Base-by-base conservation (phyloP, 2,113 vertebrate genomes). In the Nicator chloris region DNA sequence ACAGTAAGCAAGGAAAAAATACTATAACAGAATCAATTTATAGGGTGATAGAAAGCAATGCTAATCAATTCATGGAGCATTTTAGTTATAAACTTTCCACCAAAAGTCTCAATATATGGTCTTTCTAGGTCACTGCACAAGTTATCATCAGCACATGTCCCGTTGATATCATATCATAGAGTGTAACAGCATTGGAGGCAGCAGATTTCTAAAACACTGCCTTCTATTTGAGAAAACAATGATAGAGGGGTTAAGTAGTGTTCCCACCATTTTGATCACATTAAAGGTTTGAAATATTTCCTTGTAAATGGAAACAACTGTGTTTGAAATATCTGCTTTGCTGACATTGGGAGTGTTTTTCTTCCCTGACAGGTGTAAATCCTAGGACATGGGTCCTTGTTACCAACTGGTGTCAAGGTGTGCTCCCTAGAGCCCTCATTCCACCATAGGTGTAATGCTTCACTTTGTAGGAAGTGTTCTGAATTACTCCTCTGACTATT, bases 261-360 rank as follows among this genome's bases (percentile, higher is more conserved):
- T 28, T 39, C 39, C 23, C 53, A 65, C 81, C 4, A 88, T 82
- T 85, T 86, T 94, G 47, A 84, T 95, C 49, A 85, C 53, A 59
- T 68, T 93, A 83, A 72, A 66, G 7, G 8, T 86, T 59, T 86
- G 88, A 87, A 96, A 95, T 94, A 96, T 73, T 96, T 97, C 83
- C 33, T 35, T 92, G 84, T 83, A 81, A 91, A 83, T 85, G 33
- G 83, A 84, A 95, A 45, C 35, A 93, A 65, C 11, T 44, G 24
- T 90, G 80, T 65, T 92, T 93, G 82, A 91, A 88, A 95, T 92
- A 71, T 37, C 42, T 92, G 8, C 28, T 90, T 97, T 97, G 65
- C 80, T 95, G 89, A 91, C 70, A 57, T 4, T 37, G 11, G 42
- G 78, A 31, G 30, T 53, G 27, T 53, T 95, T 93, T 95, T 77